Conservation (phyloP, 2,888 invertebrate species). For the Heteropelma amictum region DNA sequence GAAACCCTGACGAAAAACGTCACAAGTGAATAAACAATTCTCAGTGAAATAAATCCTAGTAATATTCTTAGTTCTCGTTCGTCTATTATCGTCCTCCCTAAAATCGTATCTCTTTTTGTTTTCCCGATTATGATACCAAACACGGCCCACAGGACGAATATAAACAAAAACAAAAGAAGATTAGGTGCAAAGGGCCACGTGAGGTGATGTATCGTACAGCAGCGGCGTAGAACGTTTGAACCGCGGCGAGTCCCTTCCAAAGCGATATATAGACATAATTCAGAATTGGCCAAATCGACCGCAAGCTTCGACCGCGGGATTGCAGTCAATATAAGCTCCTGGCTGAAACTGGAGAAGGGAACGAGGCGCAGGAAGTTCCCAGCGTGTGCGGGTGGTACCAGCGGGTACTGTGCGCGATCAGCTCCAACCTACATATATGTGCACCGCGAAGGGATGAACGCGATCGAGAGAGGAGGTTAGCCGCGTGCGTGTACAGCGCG, state of each 20-base stretch:
- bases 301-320: constrained; percentile 47
- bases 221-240: constrained; percentile 15
- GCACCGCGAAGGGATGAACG: constrained; percentile 1
- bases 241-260: not conserved
- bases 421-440: not conserved
- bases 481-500: not conserved
- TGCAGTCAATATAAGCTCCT: constrained; percentile 43
- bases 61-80: no score
- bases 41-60: no score
- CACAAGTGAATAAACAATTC: no score
- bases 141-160: no score
- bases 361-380: not conserved
- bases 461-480: no score
- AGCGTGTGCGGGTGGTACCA: constrained; percentile 24
- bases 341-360: not conserved
- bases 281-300: constrained; percentile 49
- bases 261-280: constrained; percentile 46
- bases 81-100: no score
- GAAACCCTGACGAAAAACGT: no score
- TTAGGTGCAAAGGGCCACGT: not conserved
- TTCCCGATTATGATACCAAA: no score
- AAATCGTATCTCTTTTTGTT: no score
- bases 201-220: constrained; percentile 18
- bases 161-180: no score
- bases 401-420: constrained; percentile 9